Base-by-base conservation (phyloP, 2,888 invertebrate species). In the Catocala nupta region DNA sequence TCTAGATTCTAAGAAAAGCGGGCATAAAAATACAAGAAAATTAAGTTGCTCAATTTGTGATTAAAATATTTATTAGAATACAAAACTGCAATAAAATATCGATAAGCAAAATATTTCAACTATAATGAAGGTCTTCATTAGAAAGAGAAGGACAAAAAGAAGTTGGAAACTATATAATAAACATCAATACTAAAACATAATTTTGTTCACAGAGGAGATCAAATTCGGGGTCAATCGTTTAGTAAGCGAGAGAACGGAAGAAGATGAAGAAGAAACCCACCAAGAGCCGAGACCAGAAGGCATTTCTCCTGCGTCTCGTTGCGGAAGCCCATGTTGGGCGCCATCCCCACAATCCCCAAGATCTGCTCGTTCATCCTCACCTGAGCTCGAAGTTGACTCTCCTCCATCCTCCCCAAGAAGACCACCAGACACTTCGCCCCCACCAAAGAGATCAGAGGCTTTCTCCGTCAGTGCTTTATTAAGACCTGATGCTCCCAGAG, bases 221-320 rank as follows among this genome's bases (percentile, higher is more conserved):
- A 97, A 97, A 81, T 98, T 98, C 81, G 97, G 98, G 65, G 96
- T 98, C 81, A 97, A 96, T 87, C 96, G 98, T 65, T 91, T 98
- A 76, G 97, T 98, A 42, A 95, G 95, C 13, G 95, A 95, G 75
- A 95, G 95, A 47, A 95, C 95, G 34, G 96, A 96, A 56, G 96
- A 96, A 70, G 95, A 95, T 71, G 95, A 95, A 78, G 94, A 95
- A 74, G 93, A 95, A 70, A 94, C 91, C 71, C 88, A 94, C 71
- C 85, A 87, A 65, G 86, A 87, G 48, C 84, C 88, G 45, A 85
- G 91, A 82, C 88, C 86, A 42, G 91, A 91, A 62, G 88, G 81
- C 11, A 80, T 89, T 5, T 93, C 93, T 1, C 95, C 95, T 56
- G 92, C 93, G 12, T 94, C 93, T 0, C 91, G 92, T 42, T 94